Evolutionary conservation across 1,140 invertebrate species (phyloP).

Genomic region (Drosophila grimshawi): DNA sequence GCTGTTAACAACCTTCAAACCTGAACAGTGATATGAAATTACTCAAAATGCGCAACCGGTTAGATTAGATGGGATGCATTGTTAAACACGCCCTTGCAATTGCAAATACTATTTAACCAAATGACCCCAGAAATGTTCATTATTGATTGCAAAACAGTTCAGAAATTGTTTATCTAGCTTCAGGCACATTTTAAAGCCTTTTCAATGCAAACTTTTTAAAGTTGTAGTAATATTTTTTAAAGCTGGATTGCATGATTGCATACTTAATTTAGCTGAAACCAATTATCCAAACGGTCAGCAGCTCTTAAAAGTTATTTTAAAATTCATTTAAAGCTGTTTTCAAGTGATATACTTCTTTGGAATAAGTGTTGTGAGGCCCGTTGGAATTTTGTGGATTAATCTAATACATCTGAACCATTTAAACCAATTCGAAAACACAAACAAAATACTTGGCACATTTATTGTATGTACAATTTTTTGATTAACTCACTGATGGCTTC

Average conservation of each 20-base stretch:
- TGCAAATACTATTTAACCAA: constrained; percentile 24
- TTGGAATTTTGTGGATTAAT: constrained; percentile 10
- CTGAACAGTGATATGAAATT: constrained; percentile 37
- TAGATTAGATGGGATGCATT: constrained; percentile 17
- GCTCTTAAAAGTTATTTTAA: not conserved
- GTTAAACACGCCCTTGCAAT: constrained; percentile 21
- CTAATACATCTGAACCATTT: constrained; percentile 12
- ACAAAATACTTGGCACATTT: not conserved
- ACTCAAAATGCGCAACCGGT: not conserved
- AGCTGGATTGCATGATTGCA: not conserved
- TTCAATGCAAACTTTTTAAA: not conserved
- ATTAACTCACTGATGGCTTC: not conserved
- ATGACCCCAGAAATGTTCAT: not conserved
- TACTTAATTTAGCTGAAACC: too few relatives aligned
- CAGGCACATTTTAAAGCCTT: not conserved
- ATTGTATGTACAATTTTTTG: not conserved
- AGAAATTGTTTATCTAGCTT: not conserved
- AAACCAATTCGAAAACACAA: not conserved
- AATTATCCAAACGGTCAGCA: too few relatives aligned
- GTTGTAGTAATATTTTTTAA: not conserved
- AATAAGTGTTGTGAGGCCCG: too few relatives aligned
- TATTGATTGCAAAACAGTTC: not conserved
- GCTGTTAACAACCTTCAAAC: constrained; percentile 21
- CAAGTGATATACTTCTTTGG: too few relatives aligned
- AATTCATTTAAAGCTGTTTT: not conserved